Evolutionary conservation across 2,113 vertebrate species (phyloP).

Genomic region (Grantiella picta): DNA sequence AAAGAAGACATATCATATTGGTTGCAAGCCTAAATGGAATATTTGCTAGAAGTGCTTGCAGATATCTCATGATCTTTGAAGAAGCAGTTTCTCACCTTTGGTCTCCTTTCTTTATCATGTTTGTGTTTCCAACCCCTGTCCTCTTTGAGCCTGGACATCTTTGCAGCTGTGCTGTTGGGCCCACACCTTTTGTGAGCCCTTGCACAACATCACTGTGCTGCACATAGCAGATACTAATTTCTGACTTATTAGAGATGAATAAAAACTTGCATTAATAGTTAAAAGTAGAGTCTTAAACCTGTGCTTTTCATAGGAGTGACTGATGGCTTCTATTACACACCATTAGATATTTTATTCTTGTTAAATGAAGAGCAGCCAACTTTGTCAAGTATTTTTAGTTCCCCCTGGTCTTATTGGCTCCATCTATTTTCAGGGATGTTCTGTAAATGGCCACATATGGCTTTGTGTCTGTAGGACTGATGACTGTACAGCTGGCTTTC

Average conservation of each 20-base stretch:
- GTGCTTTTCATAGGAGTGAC: slow-evolving; percentile 54
- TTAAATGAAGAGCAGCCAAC: slow-evolving; percentile 83
- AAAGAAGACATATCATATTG: neutral
- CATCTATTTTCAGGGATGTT: slow-evolving; percentile 76
- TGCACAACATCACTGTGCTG: neutral
- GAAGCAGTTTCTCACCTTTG: rapidly evolving
- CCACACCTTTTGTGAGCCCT: neutral
- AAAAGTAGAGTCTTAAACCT: slow-evolving; percentile 63
- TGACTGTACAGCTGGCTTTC: slow-evolving; percentile 82
- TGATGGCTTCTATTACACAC: slow-evolving; percentile 77
- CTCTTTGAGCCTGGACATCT: neutral
- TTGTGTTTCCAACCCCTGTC: neutral
- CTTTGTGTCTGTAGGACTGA: slow-evolving; percentile 82
- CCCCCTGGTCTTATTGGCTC: slow-evolving; percentile 76
- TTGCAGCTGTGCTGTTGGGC: neutral
- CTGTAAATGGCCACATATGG: slow-evolving; percentile 85
- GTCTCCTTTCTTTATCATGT: neutral
- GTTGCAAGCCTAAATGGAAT: neutral
- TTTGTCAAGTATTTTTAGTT: slow-evolving; percentile 83
- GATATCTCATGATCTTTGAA: neutral
- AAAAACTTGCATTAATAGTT: slow-evolving; percentile 75
- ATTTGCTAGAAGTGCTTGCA: neutral
- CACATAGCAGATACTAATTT: slow-evolving; percentile 9
- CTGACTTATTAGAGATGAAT: slow-evolving; percentile 61
- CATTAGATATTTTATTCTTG: slow-evolving; percentile 86